These are phyloP conservation scores for Agelastica alni DNA, from an alignment of 2,888 invertebrate species.

Conservation along the genomic window DNA sequence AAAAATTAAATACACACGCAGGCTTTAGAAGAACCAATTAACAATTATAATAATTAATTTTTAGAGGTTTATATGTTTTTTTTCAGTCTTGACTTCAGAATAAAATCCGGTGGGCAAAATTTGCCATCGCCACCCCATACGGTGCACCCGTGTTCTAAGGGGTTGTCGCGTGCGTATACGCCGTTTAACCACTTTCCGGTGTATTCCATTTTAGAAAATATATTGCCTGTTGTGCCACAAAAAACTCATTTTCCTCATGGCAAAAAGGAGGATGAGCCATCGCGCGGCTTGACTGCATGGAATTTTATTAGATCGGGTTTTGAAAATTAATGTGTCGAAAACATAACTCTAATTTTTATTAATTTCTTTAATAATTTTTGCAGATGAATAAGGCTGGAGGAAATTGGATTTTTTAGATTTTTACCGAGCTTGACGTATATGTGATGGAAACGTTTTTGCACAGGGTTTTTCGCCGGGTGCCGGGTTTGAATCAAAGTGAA, in stretches of 20 bases:
- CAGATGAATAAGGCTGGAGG: conserved; percentile 20
- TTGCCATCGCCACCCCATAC: conserved; percentile 35
- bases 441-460: conserved; percentile 4
- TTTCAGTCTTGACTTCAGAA: too few relatives aligned
- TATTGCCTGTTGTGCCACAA: conserved; percentile 35
- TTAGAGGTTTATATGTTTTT: too few relatives aligned
- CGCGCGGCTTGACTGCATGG: conserved; percentile 11
- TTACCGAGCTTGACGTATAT: conserved; percentile 17
- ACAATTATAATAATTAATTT: too few relatives aligned
- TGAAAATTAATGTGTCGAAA: conserved; percentile 29
- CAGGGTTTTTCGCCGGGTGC: conserved; percentile 6
- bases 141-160: conserved; percentile 31
- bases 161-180: conserved; percentile 45
- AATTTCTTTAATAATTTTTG: conserved; percentile 23
- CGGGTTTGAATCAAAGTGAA: too few relatives aligned
- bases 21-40: too few relatives aligned
- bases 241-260: conserved; percentile 30
- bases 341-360: conserved; percentile 27
- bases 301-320: conserved; percentile 26
- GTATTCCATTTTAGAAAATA: conserved; percentile 41
- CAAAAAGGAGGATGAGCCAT: conserved; percentile 20
- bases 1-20: too few relatives aligned
- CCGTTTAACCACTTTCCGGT: conserved; percentile 43
- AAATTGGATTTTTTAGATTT: conserved; percentile 25
- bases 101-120: too few relatives aligned